Evolutionary conservation across 2,888 invertebrate genomes (phyloP), one percentile per base, ranked within the genome.

Genomic region (Pasiphila rectangulata): DNA sequence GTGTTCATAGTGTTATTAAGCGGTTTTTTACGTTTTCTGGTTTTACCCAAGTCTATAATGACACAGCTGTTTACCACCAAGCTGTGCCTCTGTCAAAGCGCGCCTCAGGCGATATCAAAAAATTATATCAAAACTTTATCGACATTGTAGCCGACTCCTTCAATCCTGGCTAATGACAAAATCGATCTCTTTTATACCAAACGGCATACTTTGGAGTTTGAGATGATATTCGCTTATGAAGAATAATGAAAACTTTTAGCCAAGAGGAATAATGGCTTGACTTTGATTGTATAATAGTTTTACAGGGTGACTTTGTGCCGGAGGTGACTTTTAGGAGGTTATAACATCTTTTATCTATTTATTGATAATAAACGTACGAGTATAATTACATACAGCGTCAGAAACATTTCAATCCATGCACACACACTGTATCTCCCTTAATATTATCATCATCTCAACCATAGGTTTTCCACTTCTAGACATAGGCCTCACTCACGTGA

Each of bases 111-210:
- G 73, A 72, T 79, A 79, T 80, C 79, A 75, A 79, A 79, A 79
- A 79, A 81, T 76, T 83, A 83, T 83, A 83, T 84, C 82, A 67
- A 69, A 75, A 77, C 75, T 79, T 77, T 80, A 83, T 79, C 79
- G 78, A 66, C 68, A 69, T 61, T 74, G 71, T 72, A 64, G 52
- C 39, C 34, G 30, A 40, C 66, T 49, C 61, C 27, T 32, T 32
- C 30, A 19, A 54, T 46, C 60, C 54, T 52, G 48, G 40, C 57
- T 68, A 63, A 64, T 62, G 61, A 67, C 56, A 60, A 62, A 59
- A 54, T 54, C 52, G 56, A 54, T 56, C 32, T 37, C 44, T 54
- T 47, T 55, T 52, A 47, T 51, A 49, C 21, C 19, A 23, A 50
- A 34, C 32, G 41, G 37, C 41, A 50, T 42, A 42, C 23, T 41